Conservation (phyloP, 2,797 vertebrate genomes). For the Falco rusticolus region DNA sequence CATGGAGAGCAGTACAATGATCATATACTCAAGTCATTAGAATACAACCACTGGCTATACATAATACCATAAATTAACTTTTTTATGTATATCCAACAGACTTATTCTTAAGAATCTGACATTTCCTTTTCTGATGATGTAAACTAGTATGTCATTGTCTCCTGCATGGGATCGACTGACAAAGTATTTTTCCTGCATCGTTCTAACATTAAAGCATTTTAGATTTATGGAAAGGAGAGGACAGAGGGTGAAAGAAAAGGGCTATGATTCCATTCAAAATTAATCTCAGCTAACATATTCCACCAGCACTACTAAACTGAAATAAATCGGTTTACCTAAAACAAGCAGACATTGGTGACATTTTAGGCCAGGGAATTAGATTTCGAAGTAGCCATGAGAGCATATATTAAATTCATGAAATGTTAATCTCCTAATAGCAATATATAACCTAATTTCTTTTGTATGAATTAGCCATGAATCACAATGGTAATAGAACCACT, state of each 20-base stretch:
- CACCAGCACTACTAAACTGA: neutral
- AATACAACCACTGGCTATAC: neutral
- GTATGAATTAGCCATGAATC: constrained; percentile 51
- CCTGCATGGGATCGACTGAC: neutral
- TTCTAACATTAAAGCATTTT: neutral
- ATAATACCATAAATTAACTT: neutral
- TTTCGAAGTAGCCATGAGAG: constrained; percentile 39
- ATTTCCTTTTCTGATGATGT: neutral
- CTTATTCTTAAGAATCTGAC: neutral
- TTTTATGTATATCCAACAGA: neutral
- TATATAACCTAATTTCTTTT: constrained; percentile 50
- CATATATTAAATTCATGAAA: constrained; percentile 63
- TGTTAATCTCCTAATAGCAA: constrained; percentile 56
- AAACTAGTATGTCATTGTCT: neutral
- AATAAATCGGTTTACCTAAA: constrained; percentile 58
- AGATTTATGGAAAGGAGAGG: neutral
- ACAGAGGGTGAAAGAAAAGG: constrained; percentile 11
- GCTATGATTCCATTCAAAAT: constrained; percentile 12
- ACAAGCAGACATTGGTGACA: constrained; percentile 33
- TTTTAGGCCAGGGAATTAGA: constrained; percentile 58
- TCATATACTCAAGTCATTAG: neutral
- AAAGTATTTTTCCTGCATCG: neutral
- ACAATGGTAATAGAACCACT: constrained; percentile 24
- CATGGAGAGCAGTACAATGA: neutral
- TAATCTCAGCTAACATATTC: constrained; percentile 14